Conservation (phyloP, 1,140 invertebrate genomes). For the Bombus difficillimus region DNA sequence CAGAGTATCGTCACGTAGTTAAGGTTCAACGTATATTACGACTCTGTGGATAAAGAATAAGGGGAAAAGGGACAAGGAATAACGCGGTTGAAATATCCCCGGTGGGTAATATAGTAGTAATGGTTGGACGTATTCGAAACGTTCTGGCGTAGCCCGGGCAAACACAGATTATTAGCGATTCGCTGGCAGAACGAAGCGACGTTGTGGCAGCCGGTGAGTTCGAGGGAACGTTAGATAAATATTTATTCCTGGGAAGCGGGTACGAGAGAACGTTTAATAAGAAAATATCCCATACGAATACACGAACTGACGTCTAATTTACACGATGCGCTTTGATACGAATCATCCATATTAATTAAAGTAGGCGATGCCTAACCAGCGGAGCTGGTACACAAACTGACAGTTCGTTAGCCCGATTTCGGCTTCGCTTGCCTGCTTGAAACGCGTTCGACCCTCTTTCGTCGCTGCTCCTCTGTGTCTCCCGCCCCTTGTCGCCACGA, state of each 20-base stretch:
- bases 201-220: background rate
- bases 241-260: background rate
- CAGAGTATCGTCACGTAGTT: background rate
- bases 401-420: conserved; percentile 52
- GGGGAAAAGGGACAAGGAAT: background rate
- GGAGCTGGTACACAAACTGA: conserved; percentile 34
- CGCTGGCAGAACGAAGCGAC: background rate
- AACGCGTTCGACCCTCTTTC: conserved; percentile 12
- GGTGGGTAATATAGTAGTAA: background rate
- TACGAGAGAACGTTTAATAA: conserved; percentile 9
- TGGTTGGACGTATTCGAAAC: background rate
- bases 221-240: conserved; percentile 13
- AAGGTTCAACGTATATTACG: background rate
- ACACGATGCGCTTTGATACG: background rate
- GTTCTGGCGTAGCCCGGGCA: background rate
- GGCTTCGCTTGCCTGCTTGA: background rate
- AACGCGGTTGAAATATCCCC: background rate
- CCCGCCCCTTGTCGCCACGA: background rate
- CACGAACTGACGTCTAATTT: background rate
- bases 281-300: conserved; percentile 17
- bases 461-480: background rate
- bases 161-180: conserved; percentile 6
- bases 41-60: background rate
- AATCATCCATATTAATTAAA: conserved; percentile 16
- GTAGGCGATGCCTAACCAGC: conserved; percentile 7